Evolutionary conservation across 1,140 invertebrate genomes (phyloP), one percentile per base, ranked within the genome.

Genomic region (Lanistes nyassanus): DNA sequence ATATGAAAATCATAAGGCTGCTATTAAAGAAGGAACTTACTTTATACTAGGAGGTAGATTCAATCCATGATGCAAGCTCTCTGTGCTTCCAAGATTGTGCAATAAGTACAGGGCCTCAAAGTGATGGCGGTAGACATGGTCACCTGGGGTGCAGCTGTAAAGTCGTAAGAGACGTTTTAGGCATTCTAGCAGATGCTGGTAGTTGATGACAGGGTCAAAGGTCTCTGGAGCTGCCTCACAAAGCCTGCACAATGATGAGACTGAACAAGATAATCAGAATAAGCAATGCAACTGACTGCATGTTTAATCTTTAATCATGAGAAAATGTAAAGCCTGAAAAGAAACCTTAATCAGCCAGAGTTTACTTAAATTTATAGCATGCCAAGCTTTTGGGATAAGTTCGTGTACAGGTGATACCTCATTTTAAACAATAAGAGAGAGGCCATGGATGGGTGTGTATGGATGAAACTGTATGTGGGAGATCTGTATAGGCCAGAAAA

Each of bases 181-280:
- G 80, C 88, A 88, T 79, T 90, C 88, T 69, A 86, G 84, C 26
- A 85, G 77, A 68, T 90, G 89, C 34, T 86, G 88, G 67, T 82
- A 73, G 71, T 90, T 90, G 60, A 90, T 88, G 53, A 85, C 83
- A 9, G 85, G 79, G 74, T 89, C 88, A 81, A 86, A 90, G 13
- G 60, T 70, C 19, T 76, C 60, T 0, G 82, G 58, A 26, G 79
- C 78, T n/a, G 82, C 77, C 21, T 74, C 70, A 75, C 85, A 84
- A 58, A 89, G 92, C 91, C 84, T 94, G 93, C 6, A 92, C 87
- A 47, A 64, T 51, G 65, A 62, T 74, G 23, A 39, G 11, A 58
- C 37, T 16, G 29, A 5, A 39, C 37, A 47, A 2, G 19, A 16
- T 47, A 47, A 37, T 62, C 6, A 2, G n/a, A 51, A 58, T 9